phyloP scores from a whole-genome alignment of 2,797 vertebrate genomes.

The Megalops cyprinoides region DNA sequence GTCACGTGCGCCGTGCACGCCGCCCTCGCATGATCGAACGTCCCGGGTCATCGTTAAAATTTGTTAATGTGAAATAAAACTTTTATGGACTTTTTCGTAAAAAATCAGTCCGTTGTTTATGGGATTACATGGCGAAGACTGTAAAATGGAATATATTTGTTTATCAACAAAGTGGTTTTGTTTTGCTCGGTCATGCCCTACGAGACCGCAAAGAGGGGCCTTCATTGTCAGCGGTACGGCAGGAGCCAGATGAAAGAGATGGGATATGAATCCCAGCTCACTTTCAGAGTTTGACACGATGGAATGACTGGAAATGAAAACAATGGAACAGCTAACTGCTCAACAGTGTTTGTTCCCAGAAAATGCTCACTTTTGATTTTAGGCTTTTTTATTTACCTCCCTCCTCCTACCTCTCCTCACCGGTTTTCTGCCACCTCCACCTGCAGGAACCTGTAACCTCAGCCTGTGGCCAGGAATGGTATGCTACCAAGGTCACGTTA shows the following conservation, averaged over 20 bases:
- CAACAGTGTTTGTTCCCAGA: background rate
- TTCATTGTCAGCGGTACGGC: background rate
- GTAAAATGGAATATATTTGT: background rate
- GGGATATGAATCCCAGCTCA: background rate
- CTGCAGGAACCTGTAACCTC: background rate
- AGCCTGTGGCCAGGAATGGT: background rate
- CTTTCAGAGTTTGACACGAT: background rate
- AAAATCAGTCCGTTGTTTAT: background rate
- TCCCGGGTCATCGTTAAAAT: background rate
- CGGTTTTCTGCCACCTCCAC: background rate
- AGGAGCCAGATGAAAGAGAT: background rate
- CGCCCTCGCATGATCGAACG: constrained; percentile 6
- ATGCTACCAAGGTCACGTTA: too few relatives aligned
- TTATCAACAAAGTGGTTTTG: background rate
- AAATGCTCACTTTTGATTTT: background rate
- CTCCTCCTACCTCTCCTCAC: background rate
- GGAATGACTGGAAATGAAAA: background rate
- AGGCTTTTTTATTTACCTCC: background rate
- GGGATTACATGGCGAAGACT: background rate
- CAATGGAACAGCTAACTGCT: background rate
- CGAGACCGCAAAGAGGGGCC: too few relatives aligned
- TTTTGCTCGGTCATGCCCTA: background rate
- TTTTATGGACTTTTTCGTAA: constrained; percentile 7
- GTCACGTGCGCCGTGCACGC: background rate
- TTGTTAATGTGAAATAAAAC: constrained; percentile 14